Base-by-base conservation (phyloP, 2,888 invertebrate species). In the Standfussiana lucernea region DNA sequence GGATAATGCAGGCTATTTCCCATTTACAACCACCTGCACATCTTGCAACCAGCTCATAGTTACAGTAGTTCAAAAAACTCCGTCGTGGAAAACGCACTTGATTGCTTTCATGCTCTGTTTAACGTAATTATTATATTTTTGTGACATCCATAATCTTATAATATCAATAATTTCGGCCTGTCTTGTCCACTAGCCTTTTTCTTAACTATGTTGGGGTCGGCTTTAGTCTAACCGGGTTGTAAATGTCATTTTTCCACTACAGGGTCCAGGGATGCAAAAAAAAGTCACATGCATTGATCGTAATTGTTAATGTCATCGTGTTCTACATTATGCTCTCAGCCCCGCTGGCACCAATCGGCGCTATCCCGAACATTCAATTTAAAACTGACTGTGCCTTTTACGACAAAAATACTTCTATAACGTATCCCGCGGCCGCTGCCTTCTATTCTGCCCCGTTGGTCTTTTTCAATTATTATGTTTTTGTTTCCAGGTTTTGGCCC, bases 41-140 rank as follows among this genome's bases (percentile, higher is more conserved):
- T 94, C 94, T 2, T 97, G 97, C 79, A 93, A 95, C 32, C 90
- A 90, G 13, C 93, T 93, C 32, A 93, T 97, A 1, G 88, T 94
- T 18, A 97, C 97, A 0, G 93, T 94, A 37, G 88, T 97, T 45
- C 90, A 92, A 82, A 88, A 86, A 56, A 95, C 90, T 75, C 89
- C 97, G 8, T 95, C 96, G 0, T 93, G 94, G 11, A 95, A 94
- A 72, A 97, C 97, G 1, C 97, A 97, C 90, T 87, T 97, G 15
- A 93, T 96, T 77, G 97, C 97, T 13, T 78, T 95, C 10, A 47
- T 97, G 0, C 90, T 97, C 18, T 97, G 97, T 85, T 32, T 95
- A 18, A 0, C 95, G 95, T 95, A 88, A 92, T 93, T 90, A 28
- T 50, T 61, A 6, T 40, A 37, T 42, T 37, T 71, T 71, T 68